Evolutionary conservation across 2,888 invertebrate species (phyloP).

Genomic region (Caenorhabditis sp.): DNA sequence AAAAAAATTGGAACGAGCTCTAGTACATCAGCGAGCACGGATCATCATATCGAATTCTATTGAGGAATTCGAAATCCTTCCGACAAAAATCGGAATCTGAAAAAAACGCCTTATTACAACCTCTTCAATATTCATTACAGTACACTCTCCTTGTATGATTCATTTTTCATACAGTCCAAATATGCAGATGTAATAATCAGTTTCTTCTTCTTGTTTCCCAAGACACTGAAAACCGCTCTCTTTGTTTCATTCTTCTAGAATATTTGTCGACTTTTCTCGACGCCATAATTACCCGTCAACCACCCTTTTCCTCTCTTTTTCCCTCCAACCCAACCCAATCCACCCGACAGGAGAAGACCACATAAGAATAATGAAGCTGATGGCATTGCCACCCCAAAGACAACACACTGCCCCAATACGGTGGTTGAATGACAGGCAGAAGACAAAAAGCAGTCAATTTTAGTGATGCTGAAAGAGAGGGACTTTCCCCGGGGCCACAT

Average conservation of each 20-base stretch:
- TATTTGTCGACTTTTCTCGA: conserved; percentile 55
- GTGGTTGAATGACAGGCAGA: conserved; percentile 12
- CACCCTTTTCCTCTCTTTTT: conserved; percentile 6
- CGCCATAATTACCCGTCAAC: conserved; percentile 56
- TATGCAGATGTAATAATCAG: conserved; percentile 65
- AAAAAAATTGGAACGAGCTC: not conserved
- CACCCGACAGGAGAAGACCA: conserved; percentile 23
- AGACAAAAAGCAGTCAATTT: conserved; percentile 29
- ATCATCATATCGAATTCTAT: too few species aligned
- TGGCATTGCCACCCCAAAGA: conserved; percentile 53
- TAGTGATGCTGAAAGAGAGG: conserved; percentile 26
- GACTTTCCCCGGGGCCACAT: conserved; percentile 28
- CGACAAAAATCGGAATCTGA: conserved; percentile 3
- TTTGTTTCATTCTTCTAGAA: conserved; percentile 56
- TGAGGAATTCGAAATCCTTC: too few species aligned
- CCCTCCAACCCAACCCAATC: conserved; percentile 36
- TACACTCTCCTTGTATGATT: conserved; percentile 19
- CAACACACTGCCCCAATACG: conserved; percentile 34
- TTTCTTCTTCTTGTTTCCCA: conserved; percentile 43
- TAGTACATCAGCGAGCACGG: too few species aligned
- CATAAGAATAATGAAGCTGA: conserved; percentile 61
- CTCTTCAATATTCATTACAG: conserved; percentile 24
- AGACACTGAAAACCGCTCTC: conserved; percentile 21
- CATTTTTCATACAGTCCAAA: conserved; percentile 45
- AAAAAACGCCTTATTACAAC: conserved; percentile 11